Base-by-base conservation (phyloP, 2,888 invertebrate species). In the Agonopterix arenella region DNA sequence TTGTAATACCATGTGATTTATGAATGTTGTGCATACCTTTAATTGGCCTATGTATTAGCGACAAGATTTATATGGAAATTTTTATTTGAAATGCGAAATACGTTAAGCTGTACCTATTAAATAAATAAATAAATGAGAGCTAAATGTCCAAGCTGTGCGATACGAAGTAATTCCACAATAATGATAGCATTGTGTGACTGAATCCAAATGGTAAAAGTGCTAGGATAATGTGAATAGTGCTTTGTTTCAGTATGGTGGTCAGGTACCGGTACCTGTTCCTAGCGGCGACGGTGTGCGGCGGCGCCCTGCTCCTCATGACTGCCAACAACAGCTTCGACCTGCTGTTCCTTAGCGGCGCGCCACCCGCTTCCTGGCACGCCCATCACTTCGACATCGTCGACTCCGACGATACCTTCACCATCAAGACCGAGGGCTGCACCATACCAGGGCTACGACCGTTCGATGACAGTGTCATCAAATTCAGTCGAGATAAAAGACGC, bases 361-460 rank as follows among this genome's bases (percentile, higher is more conserved):
- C 44, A 37, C 9, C 11, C 10, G 36, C 40, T 1, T 47, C 54
- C 46, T 50, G 47, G 53, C 63, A 56, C 53, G 58, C 7, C 66
- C 43, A 43, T 68, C 46, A 10, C 45, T 41, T n/a, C 48, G 8
- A 45, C 49, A 63, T 69, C 36, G 52, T 64, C 10, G 49, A 60
- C 37, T 57, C 68, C n/a, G 55, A 68, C 9, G 56, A 75, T 45
- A 68, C 67, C 56, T 92, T 85, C 60, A 80, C 92, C 2, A 91
- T 94, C 47, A 89, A 90, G 64, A 93, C 92, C 8, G 79, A 86
- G 52, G 94, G 94, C 16, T 94, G 94, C 67, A 91, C 91, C 8
- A 93, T 94, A 58, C 93, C 93, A 0, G 90, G 90, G 1, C 76
- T 94, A 61, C 85, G 91, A 57, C 91, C 93, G 0, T 91, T 91